Percentiles rank a stretch among this genome's conserved stretches.
phyloP scores from a whole-genome alignment of 2,888 invertebrate genomes.

The Lumbricus terrestris region DNA sequence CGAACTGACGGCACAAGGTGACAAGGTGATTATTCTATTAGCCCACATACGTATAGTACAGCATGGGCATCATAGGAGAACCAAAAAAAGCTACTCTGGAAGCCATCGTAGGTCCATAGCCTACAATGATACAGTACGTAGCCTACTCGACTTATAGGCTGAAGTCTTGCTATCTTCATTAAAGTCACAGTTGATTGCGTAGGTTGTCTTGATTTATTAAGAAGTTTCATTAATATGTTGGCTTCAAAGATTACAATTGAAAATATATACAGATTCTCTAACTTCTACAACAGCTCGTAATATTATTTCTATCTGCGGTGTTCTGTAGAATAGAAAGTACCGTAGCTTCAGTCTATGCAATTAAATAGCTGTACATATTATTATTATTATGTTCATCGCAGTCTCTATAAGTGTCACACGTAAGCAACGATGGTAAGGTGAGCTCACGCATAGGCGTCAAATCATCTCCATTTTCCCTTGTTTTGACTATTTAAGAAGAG shows the following conservation, averaged over 20 bases:
- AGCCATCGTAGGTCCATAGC: no score
- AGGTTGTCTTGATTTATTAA: background rate
- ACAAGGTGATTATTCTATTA: no score
- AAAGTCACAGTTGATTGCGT: background rate
- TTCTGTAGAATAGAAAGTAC: background rate
- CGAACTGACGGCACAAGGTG: no score
- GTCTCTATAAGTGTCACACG: background rate
- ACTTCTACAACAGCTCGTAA: background rate
- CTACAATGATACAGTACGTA: no score
- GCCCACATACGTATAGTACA: no score
- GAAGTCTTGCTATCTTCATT: background rate
- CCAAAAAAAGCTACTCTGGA: no score
- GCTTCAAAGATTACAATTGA: background rate
- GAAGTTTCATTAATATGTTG: background rate
- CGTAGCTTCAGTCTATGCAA: background rate
- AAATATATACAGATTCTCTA: background rate
- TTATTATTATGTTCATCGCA: no score
- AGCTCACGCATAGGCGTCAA: background rate
- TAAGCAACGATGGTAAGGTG: background rate
- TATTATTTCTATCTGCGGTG: background rate
- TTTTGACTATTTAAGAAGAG: no score
- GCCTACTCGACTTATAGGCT: no score
- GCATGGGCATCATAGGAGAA: no score
- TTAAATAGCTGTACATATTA: background rate
- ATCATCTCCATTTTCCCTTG: background rate